Evolutionary conservation across 1,140 invertebrate genomes (phyloP), one percentile per base, ranked within the genome.

Genomic region (Cotesia chilonis): DNA sequence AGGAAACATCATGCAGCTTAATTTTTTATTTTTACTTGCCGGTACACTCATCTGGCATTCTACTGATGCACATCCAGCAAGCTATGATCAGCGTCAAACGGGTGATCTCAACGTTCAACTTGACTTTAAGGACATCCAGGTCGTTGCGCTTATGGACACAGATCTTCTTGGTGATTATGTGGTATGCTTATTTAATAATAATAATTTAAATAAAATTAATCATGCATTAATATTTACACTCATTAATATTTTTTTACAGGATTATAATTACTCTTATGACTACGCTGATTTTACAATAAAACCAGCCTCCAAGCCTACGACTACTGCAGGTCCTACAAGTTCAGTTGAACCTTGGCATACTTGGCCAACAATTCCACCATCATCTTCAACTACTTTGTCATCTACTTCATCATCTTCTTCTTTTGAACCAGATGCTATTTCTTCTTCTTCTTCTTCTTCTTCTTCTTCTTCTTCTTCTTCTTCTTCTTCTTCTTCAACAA

Each of bases 91-190:
- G 81, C 89, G 91, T 41, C 93, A 95, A 83, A 90, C 89, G 1
- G 93, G 93, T 3, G 90, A 93, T 71, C 88, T 92, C 74, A 94
- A 95, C 84, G 90, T 95, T 55, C 92, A 93, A 78, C 86, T 95
- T 59, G 91, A 93, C 80, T 83, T 94, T 64, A 94, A 94, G 84
- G 92, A 94, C 84, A 85, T 94, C 66, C 89, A 92, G 78, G 90
- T 95, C 76, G 88, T 94, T 73, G 92, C 93, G 38, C 79, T 94
- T 47, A 75, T 91, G 17, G 84, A 89, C 68, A 88, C 89, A 68
- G 88, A 88, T 17, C 17, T 84, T 0, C 78, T 89, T 66, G 85
- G 86, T 17, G 87, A 89, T 81, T 88, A 90, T 74, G 87, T 88
- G 85, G 88, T 89, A 71, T 38, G 65, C 37, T 38, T 74, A 4